Evolutionary conservation across 2,797 vertebrate species (phyloP).

Genomic region (Falco columbarius): DNA sequence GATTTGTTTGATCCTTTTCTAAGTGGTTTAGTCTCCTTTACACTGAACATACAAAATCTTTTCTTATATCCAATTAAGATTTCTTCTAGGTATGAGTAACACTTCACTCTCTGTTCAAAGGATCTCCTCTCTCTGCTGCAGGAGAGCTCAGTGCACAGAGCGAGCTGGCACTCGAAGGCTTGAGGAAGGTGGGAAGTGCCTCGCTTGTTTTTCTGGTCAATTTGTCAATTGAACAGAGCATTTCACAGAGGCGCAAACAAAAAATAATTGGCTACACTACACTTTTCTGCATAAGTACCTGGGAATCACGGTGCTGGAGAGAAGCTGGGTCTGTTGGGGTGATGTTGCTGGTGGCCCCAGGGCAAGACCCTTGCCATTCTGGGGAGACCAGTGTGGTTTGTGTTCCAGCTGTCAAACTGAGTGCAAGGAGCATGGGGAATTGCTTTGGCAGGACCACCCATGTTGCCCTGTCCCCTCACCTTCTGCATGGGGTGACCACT

Average conservation of each 20-base stretch:
- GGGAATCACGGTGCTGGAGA: background rate
- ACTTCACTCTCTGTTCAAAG: background rate
- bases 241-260: background rate
- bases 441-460: rapidly evolving
- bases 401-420: background rate
- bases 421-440: rapidly evolving
- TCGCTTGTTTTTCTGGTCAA: background rate
- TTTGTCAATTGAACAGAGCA: background rate
- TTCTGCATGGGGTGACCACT: background rate
- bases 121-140: background rate
- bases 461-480: rapidly evolving
- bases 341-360: background rate
- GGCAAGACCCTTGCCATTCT: rapidly evolving
- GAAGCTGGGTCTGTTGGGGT: background rate
- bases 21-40: slow-evolving; percentile 30
- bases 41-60: slow-evolving; percentile 21
- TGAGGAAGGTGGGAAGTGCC: background rate
- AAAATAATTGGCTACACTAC: background rate
- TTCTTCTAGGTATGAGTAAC: background rate
- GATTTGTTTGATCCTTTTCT: slow-evolving; percentile 26
- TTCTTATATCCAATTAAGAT: slow-evolving; percentile 21
- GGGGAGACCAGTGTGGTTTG: background rate
- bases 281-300: background rate
- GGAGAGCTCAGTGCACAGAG: background rate
- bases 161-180: rapidly evolving